Base-by-base conservation (phyloP, 53 echinoderm and acorn worm species). In the Mesocentrotus franciscanus region DNA sequence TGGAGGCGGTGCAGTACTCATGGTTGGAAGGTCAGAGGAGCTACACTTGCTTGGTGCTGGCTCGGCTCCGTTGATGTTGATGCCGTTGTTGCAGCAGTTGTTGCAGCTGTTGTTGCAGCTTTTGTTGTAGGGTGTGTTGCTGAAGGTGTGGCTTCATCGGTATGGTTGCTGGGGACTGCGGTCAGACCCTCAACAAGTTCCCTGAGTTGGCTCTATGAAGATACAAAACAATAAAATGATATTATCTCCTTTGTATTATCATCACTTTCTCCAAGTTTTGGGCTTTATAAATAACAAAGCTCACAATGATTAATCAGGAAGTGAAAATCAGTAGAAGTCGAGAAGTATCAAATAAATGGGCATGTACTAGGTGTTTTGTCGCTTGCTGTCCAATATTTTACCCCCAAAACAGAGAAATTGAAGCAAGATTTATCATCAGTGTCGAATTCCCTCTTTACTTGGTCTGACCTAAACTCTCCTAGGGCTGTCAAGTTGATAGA, bases 181-280 rank as follows among this genome's bases (percentile, higher is more conserved):
- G 29, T 66, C 39, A 94, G 81, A 61, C 62, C 60, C 35, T 57
- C 94, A 84, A 94, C 85, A 60, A 94, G 95, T 39, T 94, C 95
- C 95, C 87, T 94, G 95, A 94, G 85, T 85, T 94, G 95, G 56
- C 70, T 94, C 95, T 94, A 58, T 58, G 8, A 18, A 26, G 15
- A 91, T 27, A 42, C 55, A 92, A 39, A 70, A 62, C 22, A 59
- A 34, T 8, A 89, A 89, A 61, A 15, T 29, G 14, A 61, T 26
- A 32, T 68, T 68, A 9, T 68, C 24, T 68, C 20, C 68, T 68
- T 20, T 68, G 22, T 68, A 29, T 10, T 29, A 0, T 75, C 14
- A 75, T 13, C n/a, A 64, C 10, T 30, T 29, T 75, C 0, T 9
- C 26, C 26, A 30, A 30, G 30, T 29, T 30, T 75, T 75, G 14